Percentiles rank a stretch among this genome's conserved stretches.
Evolutionary conservation across 2,113 vertebrate species (phyloP).

Genomic region (Bagarius yarrelli): DNA sequence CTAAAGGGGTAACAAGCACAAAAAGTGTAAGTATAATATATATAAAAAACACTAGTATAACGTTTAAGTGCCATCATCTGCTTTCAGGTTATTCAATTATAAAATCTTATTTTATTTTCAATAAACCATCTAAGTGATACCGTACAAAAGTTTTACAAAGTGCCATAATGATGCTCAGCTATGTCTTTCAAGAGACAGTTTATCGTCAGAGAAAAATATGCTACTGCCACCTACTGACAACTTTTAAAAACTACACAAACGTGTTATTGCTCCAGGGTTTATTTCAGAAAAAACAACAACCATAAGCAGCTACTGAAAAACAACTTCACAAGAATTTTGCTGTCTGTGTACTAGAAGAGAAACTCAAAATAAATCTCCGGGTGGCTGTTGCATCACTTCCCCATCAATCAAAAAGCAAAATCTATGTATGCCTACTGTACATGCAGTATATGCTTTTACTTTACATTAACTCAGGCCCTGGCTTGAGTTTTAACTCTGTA

Average conservation of each 20-base stretch:
- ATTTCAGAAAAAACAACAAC: constrained; percentile 28
- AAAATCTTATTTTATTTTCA: not conserved
- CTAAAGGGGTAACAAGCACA: too few relatives aligned
- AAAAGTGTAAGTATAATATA: not conserved
- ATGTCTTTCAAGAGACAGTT: not conserved
- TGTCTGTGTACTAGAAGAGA: not conserved
- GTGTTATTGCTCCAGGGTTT: constrained; percentile 15
- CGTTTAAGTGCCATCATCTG: not conserved
- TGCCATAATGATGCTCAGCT: not conserved
- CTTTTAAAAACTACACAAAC: constrained; percentile 10
- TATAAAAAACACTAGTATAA: not conserved
- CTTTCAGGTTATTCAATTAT: not conserved
- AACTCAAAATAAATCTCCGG: not conserved
- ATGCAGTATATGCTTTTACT: not conserved
- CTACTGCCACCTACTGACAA: constrained; percentile 69
- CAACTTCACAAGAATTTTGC: not conserved
- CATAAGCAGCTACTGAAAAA: not conserved
- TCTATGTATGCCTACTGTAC: not conserved
- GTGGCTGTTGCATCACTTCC: not conserved
- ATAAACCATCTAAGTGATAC: not conserved
- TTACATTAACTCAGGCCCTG: not conserved
- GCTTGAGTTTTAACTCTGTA: not conserved
- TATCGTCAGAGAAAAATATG: constrained; percentile 50
- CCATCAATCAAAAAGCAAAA: not conserved
- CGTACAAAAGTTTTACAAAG: not conserved